Evolutionary conservation across 2,888 invertebrate species (phyloP).

Genomic region (Chymomyza caudatula): DNA sequence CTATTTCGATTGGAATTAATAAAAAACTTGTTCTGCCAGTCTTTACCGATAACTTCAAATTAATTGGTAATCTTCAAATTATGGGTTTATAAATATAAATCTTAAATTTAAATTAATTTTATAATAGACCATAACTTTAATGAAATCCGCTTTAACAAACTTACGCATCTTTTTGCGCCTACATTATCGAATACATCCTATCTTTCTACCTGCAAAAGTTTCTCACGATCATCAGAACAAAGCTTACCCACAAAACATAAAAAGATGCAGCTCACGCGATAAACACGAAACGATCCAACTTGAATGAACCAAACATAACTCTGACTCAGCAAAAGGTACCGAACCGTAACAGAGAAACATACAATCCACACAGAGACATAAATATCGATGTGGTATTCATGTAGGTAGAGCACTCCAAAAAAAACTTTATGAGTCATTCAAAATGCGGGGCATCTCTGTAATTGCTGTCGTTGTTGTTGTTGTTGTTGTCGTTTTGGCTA

Average conservation of each 20-base stretch:
- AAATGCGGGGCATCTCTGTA: neutral
- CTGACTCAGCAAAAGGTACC: neutral
- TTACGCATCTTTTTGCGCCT: neutral
- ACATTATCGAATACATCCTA: no score
- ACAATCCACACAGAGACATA: neutral
- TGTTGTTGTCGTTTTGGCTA: no score
- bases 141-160: neutral
- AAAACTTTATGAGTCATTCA: neutral
- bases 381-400: neutral
- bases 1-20: no score
- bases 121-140: no score
- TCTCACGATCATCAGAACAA: neutral
- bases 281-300: neutral
- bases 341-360: neutral
- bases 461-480: no score
- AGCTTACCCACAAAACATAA: neutral
- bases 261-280: neutral
- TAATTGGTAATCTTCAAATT: no score
- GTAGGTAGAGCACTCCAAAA: neutral
- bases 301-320: neutral
- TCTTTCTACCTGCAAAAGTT: neutral
- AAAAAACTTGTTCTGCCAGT: no score
- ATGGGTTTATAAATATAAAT: no score
- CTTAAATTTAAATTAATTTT: no score
- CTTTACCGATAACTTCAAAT: no score